These are phyloP conservation scores for Petrolisthes manimaculis DNA, from an alignment of 2,888 invertebrate genomes.

Conservation along the genomic window DNA sequence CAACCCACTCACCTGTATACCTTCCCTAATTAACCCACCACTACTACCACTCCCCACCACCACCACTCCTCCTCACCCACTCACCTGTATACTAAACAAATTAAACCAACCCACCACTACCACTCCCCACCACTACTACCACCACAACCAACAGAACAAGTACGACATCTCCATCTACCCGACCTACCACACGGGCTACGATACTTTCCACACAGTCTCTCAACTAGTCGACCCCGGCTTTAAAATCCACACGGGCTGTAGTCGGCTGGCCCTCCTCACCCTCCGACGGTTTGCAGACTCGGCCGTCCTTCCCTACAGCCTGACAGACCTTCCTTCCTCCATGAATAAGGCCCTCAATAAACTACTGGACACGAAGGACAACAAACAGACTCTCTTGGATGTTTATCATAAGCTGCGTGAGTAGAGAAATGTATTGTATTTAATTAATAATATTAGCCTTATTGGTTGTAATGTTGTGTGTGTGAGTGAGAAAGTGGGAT, in stretches of 20 bases:
- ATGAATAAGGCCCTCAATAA: slow-evolving; percentile 25
- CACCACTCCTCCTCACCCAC: background rate
- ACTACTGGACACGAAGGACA: slow-evolving; percentile 25
- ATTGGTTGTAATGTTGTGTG: background rate
- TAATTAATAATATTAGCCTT: too few species aligned
- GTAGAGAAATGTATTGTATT: background rate
- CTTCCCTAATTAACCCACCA: background rate
- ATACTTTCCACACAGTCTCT: slow-evolving; percentile 69
- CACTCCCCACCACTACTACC: background rate
- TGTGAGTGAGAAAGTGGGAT: too few species aligned
- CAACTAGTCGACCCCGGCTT: slow-evolving; percentile 69
- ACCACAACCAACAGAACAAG: slow-evolving; percentile 26
- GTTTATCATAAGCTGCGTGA: slow-evolving; percentile 52
- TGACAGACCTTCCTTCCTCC: slow-evolving; percentile 38
- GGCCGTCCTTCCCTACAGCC: slow-evolving; percentile 59
- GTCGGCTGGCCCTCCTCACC: slow-evolving; percentile 50
- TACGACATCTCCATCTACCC: slow-evolving; percentile 67
- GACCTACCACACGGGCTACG: slow-evolving; percentile 70
- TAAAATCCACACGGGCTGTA: slow-evolving; percentile 67
- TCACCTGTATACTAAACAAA: background rate
- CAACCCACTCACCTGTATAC: background rate
- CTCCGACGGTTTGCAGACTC: slow-evolving; percentile 61
- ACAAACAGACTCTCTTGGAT: slow-evolving; percentile 11
- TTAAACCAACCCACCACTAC: background rate
- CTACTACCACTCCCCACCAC: background rate